A percentile compares a stretch with the other conserved stretches of the same genome.
phyloP scores from a whole-genome alignment of 1,140 invertebrate genomes.

The Alviniconcha marisindica region DNA sequence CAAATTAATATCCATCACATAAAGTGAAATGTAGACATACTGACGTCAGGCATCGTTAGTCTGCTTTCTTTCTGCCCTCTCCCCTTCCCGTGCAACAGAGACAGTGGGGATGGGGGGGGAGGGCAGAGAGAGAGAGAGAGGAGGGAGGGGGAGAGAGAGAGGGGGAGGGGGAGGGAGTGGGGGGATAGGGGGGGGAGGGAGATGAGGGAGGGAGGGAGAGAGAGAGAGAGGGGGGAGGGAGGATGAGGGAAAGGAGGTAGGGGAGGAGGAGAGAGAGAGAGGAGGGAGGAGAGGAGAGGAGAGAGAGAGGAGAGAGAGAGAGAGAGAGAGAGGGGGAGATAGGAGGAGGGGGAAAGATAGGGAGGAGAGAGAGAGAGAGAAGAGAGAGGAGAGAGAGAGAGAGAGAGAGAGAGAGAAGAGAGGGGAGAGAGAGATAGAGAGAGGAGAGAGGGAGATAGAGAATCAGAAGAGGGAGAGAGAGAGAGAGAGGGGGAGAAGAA shows the following conservation, averaged over 20 bases:
- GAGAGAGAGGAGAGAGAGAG: not conserved
- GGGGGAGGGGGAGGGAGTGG: not conserved
- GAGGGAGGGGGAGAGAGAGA: not conserved
- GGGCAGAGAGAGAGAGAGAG: not conserved
- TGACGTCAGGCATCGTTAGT: too few relatives aligned
- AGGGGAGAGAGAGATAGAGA: slow-evolving; percentile 23
- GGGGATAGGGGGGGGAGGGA: not conserved
- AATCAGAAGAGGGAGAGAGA: not conserved
- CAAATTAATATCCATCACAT: too few relatives aligned
- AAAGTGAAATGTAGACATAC: too few relatives aligned
- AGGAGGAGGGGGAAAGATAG: not conserved
- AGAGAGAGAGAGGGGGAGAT: not conserved
- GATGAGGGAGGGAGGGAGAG: not conserved
- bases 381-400: not conserved
- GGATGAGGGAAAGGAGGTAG: not conserved
- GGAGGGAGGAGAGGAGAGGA: too few relatives aligned
- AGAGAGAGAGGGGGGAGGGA: not conserved
- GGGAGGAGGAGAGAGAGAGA: not conserved
- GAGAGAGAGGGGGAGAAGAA: slow-evolving; percentile 16
- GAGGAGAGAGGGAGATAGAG: not conserved
- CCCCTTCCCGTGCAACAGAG: too few relatives aligned
- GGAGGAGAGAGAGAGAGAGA: not conserved
- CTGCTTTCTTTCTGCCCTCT: too few relatives aligned
- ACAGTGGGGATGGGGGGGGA: not conserved
- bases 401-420: slow-evolving; percentile 18